A percentile compares a stretch with the other conserved stretches of the same genome.
These are phyloP conservation scores for Betta splendens DNA, from an alignment of 2,797 vertebrate species.

Conservation along the genomic window DNA sequence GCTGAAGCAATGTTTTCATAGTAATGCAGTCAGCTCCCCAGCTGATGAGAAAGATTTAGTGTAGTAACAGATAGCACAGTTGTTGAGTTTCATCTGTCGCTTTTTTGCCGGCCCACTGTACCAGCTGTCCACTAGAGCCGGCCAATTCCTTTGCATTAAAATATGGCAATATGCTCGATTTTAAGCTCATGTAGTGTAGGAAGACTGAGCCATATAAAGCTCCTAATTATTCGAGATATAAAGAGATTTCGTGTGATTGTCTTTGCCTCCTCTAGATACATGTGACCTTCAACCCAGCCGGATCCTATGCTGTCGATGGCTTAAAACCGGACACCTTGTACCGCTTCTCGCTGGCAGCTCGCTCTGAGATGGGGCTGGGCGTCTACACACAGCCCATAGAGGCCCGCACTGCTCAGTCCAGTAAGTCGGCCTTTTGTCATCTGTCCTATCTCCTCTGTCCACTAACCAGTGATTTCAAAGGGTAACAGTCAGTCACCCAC, in stretches of 20 bases:
- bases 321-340: slow-evolving; percentile 93
- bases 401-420: slow-evolving; percentile 93
- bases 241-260: background rate
- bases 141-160: slow-evolving; percentile 20
- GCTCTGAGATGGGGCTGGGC: slow-evolving; percentile 90
- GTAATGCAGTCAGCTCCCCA: slow-evolving; percentile 47
- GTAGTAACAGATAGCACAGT: slow-evolving; percentile 35
- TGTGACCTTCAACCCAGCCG: slow-evolving; percentile 87
- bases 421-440: slow-evolving; percentile 81
- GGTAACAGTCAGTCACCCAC: slow-evolving; percentile 18
- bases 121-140: slow-evolving; percentile 33
- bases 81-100: slow-evolving; percentile 16
- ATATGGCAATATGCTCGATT: slow-evolving; percentile 14
- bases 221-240: background rate
- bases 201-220: slow-evolving; percentile 9
- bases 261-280: slow-evolving; percentile 80
- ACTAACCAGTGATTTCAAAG: slow-evolving; percentile 59
- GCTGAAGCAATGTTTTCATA: slow-evolving; percentile 40
- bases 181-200: background rate
- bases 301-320: slow-evolving; percentile 87
- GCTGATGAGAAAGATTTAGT: slow-evolving; percentile 45
- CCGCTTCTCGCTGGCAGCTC: slow-evolving; percentile 89
- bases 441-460: slow-evolving; percentile 32
- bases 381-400: slow-evolving; percentile 90
- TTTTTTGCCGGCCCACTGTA: slow-evolving; percentile 28